These are phyloP conservation scores for Hippocampus kuda DNA, from an alignment of 2,797 vertebrate genomes.

Conservation along the genomic window DNA sequence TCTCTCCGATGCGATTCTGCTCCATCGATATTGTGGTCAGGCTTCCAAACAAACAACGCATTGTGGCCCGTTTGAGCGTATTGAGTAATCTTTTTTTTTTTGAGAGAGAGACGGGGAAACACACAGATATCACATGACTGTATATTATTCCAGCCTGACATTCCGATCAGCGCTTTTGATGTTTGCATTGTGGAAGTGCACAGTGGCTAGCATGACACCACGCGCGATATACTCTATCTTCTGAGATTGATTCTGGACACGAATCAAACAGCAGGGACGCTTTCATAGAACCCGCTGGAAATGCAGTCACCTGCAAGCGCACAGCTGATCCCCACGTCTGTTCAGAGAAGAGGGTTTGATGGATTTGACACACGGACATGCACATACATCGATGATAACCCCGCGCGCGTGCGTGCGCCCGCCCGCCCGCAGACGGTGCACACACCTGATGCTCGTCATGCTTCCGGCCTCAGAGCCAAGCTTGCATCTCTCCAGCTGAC, in stretches of 20 bases:
- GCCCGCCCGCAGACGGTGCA: conserved; percentile 16
- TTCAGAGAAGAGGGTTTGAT: neutral
- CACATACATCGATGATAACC: conserved; percentile 36
- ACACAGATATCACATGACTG: neutral
- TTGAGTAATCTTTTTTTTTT: neutral
- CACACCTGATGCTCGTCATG: conserved; percentile 96
- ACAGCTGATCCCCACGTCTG: neutral
- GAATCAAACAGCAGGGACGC: conserved; percentile 17
- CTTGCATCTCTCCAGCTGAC: conserved; percentile 99
- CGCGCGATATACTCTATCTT: neutral
- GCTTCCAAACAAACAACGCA: neutral
- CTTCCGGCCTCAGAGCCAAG: conserved; percentile 97
- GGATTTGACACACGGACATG: conserved; percentile 16
- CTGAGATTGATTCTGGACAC: conserved; percentile 16
- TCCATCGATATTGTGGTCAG: neutral
- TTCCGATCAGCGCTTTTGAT: neutral
- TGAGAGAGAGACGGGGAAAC: neutral
- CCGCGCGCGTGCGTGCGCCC: neutral
- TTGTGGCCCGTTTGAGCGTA: neutral
- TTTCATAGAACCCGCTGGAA: conserved; percentile 26
- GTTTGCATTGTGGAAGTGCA: neutral
- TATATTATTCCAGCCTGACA: neutral
- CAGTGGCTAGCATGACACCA: neutral
- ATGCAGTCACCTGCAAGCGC: neutral
- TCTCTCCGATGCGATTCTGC: neutral